These are phyloP conservation scores for Theristicus caerulescens DNA, from an alignment of 2,113 vertebrate genomes.

Conservation along the genomic window DNA sequence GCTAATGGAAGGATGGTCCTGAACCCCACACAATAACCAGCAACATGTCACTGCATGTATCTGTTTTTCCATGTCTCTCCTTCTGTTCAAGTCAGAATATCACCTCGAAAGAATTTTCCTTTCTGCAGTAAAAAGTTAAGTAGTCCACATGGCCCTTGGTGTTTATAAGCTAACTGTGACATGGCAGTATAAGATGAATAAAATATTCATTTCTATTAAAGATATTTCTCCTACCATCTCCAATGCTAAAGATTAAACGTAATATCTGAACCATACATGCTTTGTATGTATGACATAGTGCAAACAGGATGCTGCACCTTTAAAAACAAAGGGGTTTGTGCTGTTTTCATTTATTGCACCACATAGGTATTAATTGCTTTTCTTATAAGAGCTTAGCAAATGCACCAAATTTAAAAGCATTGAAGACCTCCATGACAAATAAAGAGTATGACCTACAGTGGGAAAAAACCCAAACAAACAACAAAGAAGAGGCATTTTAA, in stretches of 20 bases:
- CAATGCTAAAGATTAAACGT: neutral
- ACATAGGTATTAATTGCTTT: neutral
- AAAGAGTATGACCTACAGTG: neutral
- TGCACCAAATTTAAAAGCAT: neutral
- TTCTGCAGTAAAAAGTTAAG: neutral
- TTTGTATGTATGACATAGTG: neutral
- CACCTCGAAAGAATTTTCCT: neutral
- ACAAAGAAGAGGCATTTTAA: neutral
- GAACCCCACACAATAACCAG: neutral
- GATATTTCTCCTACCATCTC: neutral
- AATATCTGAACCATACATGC: neutral
- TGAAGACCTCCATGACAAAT: neutral
- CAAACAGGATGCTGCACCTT: neutral
- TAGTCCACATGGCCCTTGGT: no score
- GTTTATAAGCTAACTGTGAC: neutral
- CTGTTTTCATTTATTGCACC: neutral
- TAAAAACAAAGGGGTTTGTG: neutral
- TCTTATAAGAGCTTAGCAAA: neutral
- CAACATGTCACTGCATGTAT: neutral
- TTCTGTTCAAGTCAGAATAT: neutral
- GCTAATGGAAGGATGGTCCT: neutral
- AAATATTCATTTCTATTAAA: neutral
- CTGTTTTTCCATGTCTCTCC: neutral
- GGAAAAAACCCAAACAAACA: neutral
- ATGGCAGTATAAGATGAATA: neutral